Conservation (phyloP, 2,797 vertebrate genomes). For the Lithobates pipiens region DNA sequence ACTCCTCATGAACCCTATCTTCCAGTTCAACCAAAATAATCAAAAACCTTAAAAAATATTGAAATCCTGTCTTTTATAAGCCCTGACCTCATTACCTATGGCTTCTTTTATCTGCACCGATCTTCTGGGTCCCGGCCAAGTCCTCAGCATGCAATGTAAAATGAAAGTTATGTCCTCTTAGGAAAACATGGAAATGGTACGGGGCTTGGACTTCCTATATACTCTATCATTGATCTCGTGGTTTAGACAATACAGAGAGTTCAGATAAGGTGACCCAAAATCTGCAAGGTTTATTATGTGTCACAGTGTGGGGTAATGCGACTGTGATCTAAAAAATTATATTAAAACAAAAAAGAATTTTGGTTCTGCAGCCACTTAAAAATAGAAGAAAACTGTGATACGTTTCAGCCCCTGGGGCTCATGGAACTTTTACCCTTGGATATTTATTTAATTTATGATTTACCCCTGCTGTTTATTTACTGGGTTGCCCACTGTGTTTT, state of each 20-base stretch:
- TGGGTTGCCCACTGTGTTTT: too few species aligned
- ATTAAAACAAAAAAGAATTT: too few species aligned
- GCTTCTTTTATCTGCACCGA: slow-evolving; percentile 14
- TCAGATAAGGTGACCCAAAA: slow-evolving; percentile 21
- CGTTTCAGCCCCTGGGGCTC: too few species aligned
- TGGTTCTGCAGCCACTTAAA: too few species aligned
- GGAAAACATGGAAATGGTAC: slow-evolving; percentile 2
- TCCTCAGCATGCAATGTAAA: not conserved
- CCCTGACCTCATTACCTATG: not conserved
- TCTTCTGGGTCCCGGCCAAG: slow-evolving; percentile 14
- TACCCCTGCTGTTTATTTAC: too few species aligned
- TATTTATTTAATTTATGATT: too few species aligned
- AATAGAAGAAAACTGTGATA: too few species aligned
- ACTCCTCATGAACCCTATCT: not conserved
- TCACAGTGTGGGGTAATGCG: not conserved
- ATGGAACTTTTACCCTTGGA: too few species aligned
- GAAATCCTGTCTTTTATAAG: not conserved
- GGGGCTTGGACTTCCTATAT: slow-evolving; percentile 38
- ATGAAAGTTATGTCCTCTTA: slow-evolving; percentile 2
- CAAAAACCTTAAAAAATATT: not conserved
- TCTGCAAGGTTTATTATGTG: not conserved
- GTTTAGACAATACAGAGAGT: slow-evolving; percentile 3
- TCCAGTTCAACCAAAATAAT: slow-evolving; percentile 1
- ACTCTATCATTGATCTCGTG: not conserved
- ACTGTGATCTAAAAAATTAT: not conserved